Evolutionary conservation across 1,140 invertebrate species (phyloP), one percentile per base, ranked within the genome.

Genomic region (Listronotus oregonensis): DNA sequence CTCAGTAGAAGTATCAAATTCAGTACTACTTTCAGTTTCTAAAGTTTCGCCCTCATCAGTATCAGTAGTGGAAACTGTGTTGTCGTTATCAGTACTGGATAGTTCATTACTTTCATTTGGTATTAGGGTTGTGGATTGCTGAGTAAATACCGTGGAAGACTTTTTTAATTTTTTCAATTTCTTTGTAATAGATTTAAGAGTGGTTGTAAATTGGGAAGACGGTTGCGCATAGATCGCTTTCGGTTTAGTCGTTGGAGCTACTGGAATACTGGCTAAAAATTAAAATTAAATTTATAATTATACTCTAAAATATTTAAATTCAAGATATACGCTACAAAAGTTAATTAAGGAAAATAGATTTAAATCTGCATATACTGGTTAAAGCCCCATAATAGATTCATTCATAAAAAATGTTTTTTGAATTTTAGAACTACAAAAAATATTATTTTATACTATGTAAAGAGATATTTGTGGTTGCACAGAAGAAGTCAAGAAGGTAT

Each of bases 261-360:
- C 55, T 60, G 64, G 59, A 39, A 67, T 42, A 39, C 52, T 67
- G 11, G 62, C 21, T 27, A 27, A 27, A 27, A n/a, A n/a, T n/a
- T n/a, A n/a, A n/a, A n/a, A n/a, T n/a, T n/a, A n/a, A n/a, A n/a
- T n/a, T n/a, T n/a, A n/a, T n/a, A n/a, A n/a, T n/a, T n/a, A n/a
- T n/a, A n/a, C n/a, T n/a, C n/a, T n/a, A n/a, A n/a, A n/a, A n/a
- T n/a, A n/a, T n/a, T n/a, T n/a, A n/a, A n/a, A n/a, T n/a, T n/a
- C n/a, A n/a, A n/a, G n/a, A n/a, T n/a, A n/a, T n/a, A n/a, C n/a
- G n/a, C n/a, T n/a, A n/a, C n/a, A n/a, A n/a, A n/a, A n/a, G n/a
- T n/a, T n/a, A n/a, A n/a, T n/a, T n/a, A n/a, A n/a, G n/a, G n/a
- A n/a, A n/a, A n/a, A n/a, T n/a, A n/a, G n/a, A n/a, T n/a, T n/a